Evolutionary conservation across 2,797 vertebrate species (phyloP), one percentile per base, ranked within the genome.

Genomic region (Pelochelys cantorii): DNA sequence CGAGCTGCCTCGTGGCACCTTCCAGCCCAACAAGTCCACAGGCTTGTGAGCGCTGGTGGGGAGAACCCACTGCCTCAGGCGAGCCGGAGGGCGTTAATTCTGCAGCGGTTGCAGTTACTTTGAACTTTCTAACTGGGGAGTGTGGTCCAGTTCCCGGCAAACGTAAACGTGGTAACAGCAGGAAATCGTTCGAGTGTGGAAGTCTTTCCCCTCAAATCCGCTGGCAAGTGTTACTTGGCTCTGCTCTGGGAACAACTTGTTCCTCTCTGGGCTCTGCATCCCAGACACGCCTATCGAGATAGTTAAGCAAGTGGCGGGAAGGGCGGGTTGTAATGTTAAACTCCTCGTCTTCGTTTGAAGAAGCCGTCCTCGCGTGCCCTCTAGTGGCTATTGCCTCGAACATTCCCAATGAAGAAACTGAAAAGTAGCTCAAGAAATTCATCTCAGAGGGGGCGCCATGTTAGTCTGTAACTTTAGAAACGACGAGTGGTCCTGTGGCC

Each of bases 301-400:
- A 5, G 5, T 37, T 37, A 37, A 11, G n/a, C 6, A 10, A 18
- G n/a, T 20, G 18, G 17, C 7, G 7, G 31, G n/a, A 37, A 62
- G 56, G 37, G 42, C 20, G 9, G 11, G 31, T 11, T 5, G 18
- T 4, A 13, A n/a, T 2, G 13, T 59, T 29, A 17, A 31, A 37
- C 34, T 14, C 34, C 31, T 27, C n/a, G 22, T 17, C 37, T 77
- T 25, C 25, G 0, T 9, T 83, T 79, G 53, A 42, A 83, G 59
- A 83, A 79, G 53, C 10, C 29, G 13, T 81, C 94, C 83, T 84
- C 79, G 59, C 53, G 91, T 85, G 93, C 94, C 96, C 94, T 89
- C 95, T 97, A 90, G 92, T 57, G 96, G 84, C 65, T 55, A 42
- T 79, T 8, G 18, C 4, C 34, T 14, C 42, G 15, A 31, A 20